These are phyloP conservation scores for Parotia lawesii DNA, from an alignment of 2,113 vertebrate genomes.

Conservation along the genomic window DNA sequence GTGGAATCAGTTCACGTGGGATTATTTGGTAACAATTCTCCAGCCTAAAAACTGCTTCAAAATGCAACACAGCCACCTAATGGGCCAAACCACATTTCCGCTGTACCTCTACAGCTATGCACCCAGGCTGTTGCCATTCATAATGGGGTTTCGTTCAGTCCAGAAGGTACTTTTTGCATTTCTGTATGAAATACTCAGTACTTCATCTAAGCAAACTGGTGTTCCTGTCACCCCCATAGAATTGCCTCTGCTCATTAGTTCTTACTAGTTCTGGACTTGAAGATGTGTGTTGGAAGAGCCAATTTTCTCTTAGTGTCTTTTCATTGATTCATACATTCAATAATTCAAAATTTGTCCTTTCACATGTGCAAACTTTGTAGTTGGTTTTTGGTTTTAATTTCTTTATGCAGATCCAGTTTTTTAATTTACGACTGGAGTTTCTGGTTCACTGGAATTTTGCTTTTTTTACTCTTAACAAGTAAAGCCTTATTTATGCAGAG, in stretches of 20 bases:
- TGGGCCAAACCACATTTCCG: neutral
- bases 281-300: neutral
- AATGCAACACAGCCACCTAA: conserved; percentile 5
- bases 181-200: neutral
- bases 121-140: neutral
- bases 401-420: neutral
- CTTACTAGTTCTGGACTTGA: neutral
- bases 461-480: neutral
- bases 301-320: neutral
- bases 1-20: neutral
- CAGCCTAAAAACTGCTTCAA: neutral
- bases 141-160: neutral
- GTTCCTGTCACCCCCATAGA: neutral
- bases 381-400: neutral
- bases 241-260: neutral
- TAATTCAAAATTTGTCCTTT: neutral
- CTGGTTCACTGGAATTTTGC: neutral
- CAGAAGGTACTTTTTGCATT: neutral
- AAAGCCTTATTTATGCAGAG: neutral
- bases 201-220: neutral
- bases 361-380: neutral
- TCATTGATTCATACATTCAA: neutral
- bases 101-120: neutral
- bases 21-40: conserved; percentile 30
- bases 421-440: neutral